These are phyloP conservation scores for Petrocephalus schoutedeni DNA, from an alignment of 2,797 vertebrate genomes.

Conservation along the genomic window DNA sequence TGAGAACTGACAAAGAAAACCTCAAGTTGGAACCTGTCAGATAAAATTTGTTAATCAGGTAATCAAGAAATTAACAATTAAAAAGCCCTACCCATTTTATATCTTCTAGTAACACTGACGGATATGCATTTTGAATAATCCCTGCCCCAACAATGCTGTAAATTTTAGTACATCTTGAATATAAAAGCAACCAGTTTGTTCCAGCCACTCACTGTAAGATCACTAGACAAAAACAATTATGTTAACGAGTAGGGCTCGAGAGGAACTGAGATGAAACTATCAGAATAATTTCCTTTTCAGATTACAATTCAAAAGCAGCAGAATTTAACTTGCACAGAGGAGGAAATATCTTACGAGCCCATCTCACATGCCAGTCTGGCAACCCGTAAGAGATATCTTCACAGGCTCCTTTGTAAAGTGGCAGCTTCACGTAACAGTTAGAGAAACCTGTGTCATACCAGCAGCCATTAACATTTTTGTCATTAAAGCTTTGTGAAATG, in stretches of 20 bases:
- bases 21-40: neutral
- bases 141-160: neutral
- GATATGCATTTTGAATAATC: neutral
- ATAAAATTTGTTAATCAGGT: neutral
- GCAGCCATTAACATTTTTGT: neutral
- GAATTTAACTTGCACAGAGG: neutral
- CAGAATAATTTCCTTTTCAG: neutral
- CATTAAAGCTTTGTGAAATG: neutral
- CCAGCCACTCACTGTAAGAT: neutral
- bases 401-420: neutral
- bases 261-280: neutral
- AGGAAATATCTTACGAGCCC: neutral
- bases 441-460: neutral
- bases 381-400: neutral
- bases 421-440: neutral
- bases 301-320: neutral
- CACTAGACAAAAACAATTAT: neutral
- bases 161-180: neutral
- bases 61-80: neutral
- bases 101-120: neutral
- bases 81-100: neutral
- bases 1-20: neutral
- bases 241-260: neutral
- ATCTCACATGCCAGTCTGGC: neutral
- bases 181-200: conserved; percentile 1